Base-by-base conservation (phyloP, 2,888 invertebrate species). In the Synergus laeviventris region DNA sequence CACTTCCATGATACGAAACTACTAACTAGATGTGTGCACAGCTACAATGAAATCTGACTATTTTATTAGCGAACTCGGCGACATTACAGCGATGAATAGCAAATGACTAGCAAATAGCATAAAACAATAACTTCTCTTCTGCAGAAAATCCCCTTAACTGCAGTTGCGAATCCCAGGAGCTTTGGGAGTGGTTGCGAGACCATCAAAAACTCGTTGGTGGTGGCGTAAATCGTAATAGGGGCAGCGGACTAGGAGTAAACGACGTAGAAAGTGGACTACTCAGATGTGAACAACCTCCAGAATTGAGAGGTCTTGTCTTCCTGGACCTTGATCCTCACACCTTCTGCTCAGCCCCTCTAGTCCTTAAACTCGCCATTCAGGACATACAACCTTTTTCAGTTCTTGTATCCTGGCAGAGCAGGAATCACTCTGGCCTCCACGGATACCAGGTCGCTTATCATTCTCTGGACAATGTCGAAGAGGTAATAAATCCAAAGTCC, bases 101-200 rank as follows among this genome's bases (percentile, higher is more conserved):
- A 24, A 70, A 14, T 31, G 70, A 11, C 49, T 49, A 11, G 16
- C 49, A 70, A 70, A 49, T 49, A 66, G 45, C 8, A 31, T 49
- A 16, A 74, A 39, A 60, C 24, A 73, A 74, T 70, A 62, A 76
- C 18, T 78, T 79, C 77, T 75, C 74, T 81, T 80, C 87, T 85
- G 70, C 93, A 96, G 97, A 96, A 89, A 98, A 98, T 91, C 97
- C 98, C 62, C 92, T 98, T 85, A 94, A 95, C 81, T 98, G 98
- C 91, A 96, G 95, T 88, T 98, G 98, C 91, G 96, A 97, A 89
- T 94, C 97, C 78, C 96, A 97, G 91, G 96, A 97, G 89, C 93
- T 97, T 70, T 97, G 98, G 96, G 96, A 95, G 91, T 98, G 97
- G 98, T 93, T 98, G 89, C 93, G 96, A 87, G 96, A 97, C 90